Evolutionary conservation across 2,113 vertebrate species (phyloP).

Genomic region (Ceuthmochares aereus): DNA sequence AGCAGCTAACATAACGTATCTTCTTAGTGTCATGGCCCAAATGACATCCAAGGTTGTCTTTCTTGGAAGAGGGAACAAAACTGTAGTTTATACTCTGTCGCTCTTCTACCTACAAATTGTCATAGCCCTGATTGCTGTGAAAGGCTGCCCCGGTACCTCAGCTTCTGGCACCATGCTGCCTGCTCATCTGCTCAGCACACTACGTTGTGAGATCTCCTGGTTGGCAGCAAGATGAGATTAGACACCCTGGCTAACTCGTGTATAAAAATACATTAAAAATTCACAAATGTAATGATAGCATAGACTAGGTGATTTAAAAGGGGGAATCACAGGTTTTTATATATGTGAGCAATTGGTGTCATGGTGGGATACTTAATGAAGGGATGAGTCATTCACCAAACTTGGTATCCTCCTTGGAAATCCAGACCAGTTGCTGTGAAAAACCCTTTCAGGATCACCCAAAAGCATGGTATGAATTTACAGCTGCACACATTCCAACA

Average conservation of each 20-base stretch:
- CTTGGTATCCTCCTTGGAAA: neutral
- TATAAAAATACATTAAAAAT: neutral
- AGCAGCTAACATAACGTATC: neutral
- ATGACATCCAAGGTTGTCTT: neutral
- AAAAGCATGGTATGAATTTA: neutral
- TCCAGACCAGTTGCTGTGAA: neutral
- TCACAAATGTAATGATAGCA: neutral
- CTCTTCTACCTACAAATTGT: neutral
- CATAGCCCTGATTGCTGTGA: neutral
- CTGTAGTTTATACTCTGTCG: neutral
- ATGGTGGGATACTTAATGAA: neutral
- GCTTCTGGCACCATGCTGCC: neutral
- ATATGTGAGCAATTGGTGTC: neutral
- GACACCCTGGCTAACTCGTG: accelerated
- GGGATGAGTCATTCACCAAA: neutral
- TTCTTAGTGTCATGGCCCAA: neutral
- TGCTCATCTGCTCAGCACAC: neutral
- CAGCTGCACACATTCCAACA: neutral
- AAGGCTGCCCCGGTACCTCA: neutral
- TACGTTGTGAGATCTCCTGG: neutral
- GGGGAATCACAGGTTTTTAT: neutral
- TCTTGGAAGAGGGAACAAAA: neutral
- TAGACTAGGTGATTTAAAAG: neutral
- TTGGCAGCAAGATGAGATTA: neutral
- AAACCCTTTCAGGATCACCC: neutral